A percentile compares a stretch with the other conserved stretches of the same genome.
These are phyloP conservation scores for Tyrophagus putrescentiae DNA, from an alignment of 1,140 invertebrate species.

Conservation along the genomic window DNA sequence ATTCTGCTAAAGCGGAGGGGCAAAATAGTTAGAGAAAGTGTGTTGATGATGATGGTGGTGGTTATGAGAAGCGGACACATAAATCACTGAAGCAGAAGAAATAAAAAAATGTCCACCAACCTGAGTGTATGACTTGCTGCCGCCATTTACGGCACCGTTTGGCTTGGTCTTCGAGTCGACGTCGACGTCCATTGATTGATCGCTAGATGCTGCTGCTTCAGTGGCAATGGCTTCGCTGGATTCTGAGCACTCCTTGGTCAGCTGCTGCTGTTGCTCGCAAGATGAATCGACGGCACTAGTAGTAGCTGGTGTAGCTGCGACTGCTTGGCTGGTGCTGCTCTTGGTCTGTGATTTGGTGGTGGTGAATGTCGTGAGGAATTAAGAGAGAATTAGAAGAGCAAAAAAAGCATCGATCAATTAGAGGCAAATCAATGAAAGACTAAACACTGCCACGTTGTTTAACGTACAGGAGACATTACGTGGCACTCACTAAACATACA, in stretches of 20 bases:
- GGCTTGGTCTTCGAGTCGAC: background rate
- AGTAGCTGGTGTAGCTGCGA: background rate
- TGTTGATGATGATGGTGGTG: background rate
- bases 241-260: background rate
- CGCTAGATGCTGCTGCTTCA: too few relatives aligned
- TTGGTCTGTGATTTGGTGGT: background rate
- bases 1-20: constrained; percentile 5
- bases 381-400: too few relatives aligned
- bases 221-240: background rate
- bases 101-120: too few relatives aligned
- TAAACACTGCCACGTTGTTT: too few relatives aligned
- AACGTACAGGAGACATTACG: too few relatives aligned
- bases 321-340: background rate
- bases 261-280: background rate
- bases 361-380: too few relatives aligned
- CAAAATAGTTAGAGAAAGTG: background rate
- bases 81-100: background rate
- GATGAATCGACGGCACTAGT: too few relatives aligned
- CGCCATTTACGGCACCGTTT: too few relatives aligned
- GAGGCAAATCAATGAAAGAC: background rate
- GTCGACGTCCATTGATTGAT: too few relatives aligned
- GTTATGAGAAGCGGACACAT: background rate
- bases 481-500: too few relatives aligned
- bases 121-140: background rate
- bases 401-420: too few relatives aligned